Evolutionary conservation across 2,888 invertebrate genomes (phyloP).

Genomic region (Ennomos erosarius): DNA sequence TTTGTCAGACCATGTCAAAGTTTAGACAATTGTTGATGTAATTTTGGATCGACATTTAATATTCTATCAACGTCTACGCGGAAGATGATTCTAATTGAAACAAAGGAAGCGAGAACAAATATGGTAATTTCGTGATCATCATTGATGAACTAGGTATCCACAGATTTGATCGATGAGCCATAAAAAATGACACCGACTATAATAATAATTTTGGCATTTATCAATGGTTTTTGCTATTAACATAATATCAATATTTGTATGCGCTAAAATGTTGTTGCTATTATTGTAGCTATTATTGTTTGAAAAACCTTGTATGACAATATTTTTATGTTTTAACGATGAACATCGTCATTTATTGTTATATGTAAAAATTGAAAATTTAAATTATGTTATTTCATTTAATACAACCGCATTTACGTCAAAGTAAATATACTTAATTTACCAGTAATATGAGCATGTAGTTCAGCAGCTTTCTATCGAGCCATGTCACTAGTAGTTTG

Average conservation of each 20-base stretch:
- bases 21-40: conserved; percentile 40
- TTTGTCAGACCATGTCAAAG: conserved; percentile 61
- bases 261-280: too few relatives aligned
- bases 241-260: conserved; percentile 2
- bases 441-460: too few relatives aligned
- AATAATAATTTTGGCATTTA: neutral
- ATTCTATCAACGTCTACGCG: conserved; percentile 51
- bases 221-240: conserved; percentile 21
- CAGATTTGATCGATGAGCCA: conserved; percentile 32
- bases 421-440: too few relatives aligned
- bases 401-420: too few relatives aligned
- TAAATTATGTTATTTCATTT: neutral
- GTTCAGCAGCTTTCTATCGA: conserved; percentile 3
- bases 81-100: conserved; percentile 50
- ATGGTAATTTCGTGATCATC: conserved; percentile 41
- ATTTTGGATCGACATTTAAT: conserved; percentile 25
- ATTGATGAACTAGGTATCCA: conserved; percentile 20
- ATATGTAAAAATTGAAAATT: too few relatives aligned
- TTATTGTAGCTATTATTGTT: too few relatives aligned
- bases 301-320: too few relatives aligned
- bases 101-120: conserved; percentile 41
- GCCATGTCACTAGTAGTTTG: conserved; percentile 13
- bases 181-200: conserved; percentile 18
- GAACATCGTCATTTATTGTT: neutral
- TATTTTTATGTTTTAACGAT: too few relatives aligned